Evolutionary conservation across 1,140 invertebrate species (phyloP).

Genomic region (Orchesella cincta): DNA sequence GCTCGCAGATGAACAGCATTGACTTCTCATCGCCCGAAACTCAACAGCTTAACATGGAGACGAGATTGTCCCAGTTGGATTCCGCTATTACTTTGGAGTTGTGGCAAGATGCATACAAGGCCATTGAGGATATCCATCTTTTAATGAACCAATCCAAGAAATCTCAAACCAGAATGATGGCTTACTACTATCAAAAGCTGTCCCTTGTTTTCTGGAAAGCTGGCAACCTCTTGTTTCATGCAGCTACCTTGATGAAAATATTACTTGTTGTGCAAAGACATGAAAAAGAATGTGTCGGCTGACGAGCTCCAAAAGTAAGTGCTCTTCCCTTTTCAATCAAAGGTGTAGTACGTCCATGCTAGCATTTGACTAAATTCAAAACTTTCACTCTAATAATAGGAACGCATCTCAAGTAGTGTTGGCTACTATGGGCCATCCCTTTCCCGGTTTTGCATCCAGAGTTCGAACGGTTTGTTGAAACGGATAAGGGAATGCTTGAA

Average conservation of each 20-base stretch:
- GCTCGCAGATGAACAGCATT: slow-evolving; percentile 78
- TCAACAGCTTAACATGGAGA: slow-evolving; percentile 95
- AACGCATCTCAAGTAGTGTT: slow-evolving; percentile 91
- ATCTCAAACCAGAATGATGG: slow-evolving; percentile 94
- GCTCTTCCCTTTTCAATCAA: background rate
- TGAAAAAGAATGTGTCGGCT: slow-evolving; percentile 93
- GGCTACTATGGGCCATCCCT: slow-evolving; percentile 89
- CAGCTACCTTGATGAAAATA: slow-evolving; percentile 92
- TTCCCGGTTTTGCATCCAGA: slow-evolving; percentile 92
- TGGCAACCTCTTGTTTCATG: slow-evolving; percentile 96
- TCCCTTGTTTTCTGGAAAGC: slow-evolving; percentile 99
- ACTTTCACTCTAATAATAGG: slow-evolving; percentile 59
- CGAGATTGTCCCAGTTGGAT: slow-evolving; percentile 87
- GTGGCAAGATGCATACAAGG: slow-evolving; percentile 98
- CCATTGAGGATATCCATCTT: slow-evolving; percentile 95
- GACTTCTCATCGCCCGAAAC: slow-evolving; percentile 90
- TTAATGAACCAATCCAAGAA: slow-evolving; percentile 96
- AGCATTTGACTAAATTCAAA: background rate
- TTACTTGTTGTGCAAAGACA: slow-evolving; percentile 88
- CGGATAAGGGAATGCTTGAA: slow-evolving; percentile 90
- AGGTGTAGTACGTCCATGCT: background rate
- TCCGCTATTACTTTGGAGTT: slow-evolving; percentile 98
- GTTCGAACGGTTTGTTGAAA: slow-evolving; percentile 94
- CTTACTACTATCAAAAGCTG: slow-evolving; percentile 95
- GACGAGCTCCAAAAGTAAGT: slow-evolving; percentile 82